Evolutionary conservation across 2,888 invertebrate species (phyloP).

Genomic region (Selenia dentaria): DNA sequence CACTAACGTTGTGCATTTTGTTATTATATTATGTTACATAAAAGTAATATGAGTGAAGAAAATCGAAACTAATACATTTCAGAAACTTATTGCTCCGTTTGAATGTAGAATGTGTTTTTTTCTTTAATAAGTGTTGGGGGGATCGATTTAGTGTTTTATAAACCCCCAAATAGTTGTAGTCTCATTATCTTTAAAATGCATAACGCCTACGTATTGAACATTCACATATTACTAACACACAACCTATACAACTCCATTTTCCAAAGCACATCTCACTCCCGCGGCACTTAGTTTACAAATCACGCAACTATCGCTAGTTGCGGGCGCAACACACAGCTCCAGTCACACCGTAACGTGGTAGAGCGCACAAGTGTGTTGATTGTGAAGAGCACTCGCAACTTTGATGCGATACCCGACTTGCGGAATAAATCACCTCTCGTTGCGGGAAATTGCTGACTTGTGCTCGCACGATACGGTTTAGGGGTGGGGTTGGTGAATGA

Average conservation of each 20-base stretch:
- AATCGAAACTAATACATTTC: no score
- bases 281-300: neutral
- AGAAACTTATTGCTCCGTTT: no score
- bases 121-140: no score
- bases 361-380: conserved; percentile 36
- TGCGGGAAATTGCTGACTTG: conserved; percentile 69
- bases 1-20: no score
- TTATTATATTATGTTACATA: no score
- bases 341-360: conserved; percentile 3
- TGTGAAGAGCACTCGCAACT: conserved; percentile 41
- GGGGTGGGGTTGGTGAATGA: conserved; percentile 28
- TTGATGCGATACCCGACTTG: conserved; percentile 51
- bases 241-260: neutral
- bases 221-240: no score
- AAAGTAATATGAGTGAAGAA: no score
- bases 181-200: no score
- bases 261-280: neutral
- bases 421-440: conserved; percentile 69
- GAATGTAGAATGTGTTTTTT: no score
- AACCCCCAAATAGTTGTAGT: no score
- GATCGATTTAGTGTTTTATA: no score
- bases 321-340: neutral
- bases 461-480: conserved; percentile 42
- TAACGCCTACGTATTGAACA: no score
- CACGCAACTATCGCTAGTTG: neutral